Base-by-base conservation (phyloP, 2,797 vertebrate genomes). In the Gymnocypris eckloni region DNA sequence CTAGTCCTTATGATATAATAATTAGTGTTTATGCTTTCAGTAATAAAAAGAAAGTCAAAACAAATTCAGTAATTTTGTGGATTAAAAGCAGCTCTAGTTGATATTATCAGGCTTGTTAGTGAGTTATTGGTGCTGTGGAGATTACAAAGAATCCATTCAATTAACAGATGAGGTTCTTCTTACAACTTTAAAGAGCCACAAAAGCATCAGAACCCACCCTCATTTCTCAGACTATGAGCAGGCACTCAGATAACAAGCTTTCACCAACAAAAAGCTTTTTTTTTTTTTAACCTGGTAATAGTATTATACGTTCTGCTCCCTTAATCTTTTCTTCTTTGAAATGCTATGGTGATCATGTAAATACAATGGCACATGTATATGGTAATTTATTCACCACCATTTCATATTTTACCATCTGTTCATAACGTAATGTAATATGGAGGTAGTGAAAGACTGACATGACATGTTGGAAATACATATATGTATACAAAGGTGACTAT, bases 141-240 rank as follows among this genome's bases (percentile, higher is more conserved):
- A 76, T 41, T 71, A 18, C 70, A 75, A 13, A 37, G 28, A 69
- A 70, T 70, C 73, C 37, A 75, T 45, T 81, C 82, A 54, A 48
- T 66, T 81, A 69, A 73, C 66, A 66, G 16, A 10, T 79, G 67
- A 66, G 37, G 45, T 83, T 48, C 45, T 75, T 75, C 59, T 50
- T 76, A 83, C 22, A 4, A 78, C 37, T 15, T 78, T 37, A 80
- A 73, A 80, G 69, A 66, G 54, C n/a, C 18, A 78, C 5, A 16
- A 61, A 48, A 28, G 66, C 22, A 72, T 79, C 54, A 83, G 28
- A 79, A 78, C 54, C 67, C 70, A 75, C 79, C 45, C 22, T 82
- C 64, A 72, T 78, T 70, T 59, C 69, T 52, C 22, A 25, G 22
- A 77, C 33, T 28, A 70, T 4, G 33, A 82, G 50, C 28, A 64